phyloP scores from a whole-genome alignment of 2,888 invertebrate species.

The Frankliniella intonsa region DNA sequence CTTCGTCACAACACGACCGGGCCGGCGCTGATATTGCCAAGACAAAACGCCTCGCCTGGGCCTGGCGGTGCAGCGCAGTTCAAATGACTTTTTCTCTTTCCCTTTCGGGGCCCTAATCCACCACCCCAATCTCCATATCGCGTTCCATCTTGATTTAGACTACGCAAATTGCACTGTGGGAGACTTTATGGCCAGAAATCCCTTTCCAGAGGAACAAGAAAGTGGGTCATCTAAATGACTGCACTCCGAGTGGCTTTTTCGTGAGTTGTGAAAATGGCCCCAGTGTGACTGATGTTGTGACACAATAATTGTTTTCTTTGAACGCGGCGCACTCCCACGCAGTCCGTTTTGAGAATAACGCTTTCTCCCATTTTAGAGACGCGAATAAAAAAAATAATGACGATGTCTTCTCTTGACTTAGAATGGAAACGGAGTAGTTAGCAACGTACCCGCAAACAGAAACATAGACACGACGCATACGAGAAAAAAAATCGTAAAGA shows the following conservation, averaged over 20 bases:
- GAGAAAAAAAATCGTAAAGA: too few relatives aligned
- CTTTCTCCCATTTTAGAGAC: not conserved
- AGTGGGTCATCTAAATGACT: constrained; percentile 18
- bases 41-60: too few relatives aligned
- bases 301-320: constrained; percentile 20
- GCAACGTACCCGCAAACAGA: too few relatives aligned
- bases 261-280: constrained; percentile 3
- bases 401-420: too few relatives aligned
- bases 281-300: constrained; percentile 8
- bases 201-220: not conserved
- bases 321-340: not conserved
- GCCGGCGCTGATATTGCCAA: too few relatives aligned
- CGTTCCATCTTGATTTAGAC: constrained; percentile 12
- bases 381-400: too few relatives aligned
- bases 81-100: not conserved
- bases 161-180: constrained; percentile 11
- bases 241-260: not conserved
- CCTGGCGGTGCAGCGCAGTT: too few relatives aligned
- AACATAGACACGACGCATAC: too few relatives aligned
- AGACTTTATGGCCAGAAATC: constrained; percentile 6
- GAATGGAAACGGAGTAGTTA: too few relatives aligned
- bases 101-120: not conserved
- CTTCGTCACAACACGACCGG: too few relatives aligned
- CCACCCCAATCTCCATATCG: not conserved
- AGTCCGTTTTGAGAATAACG: not conserved